These are phyloP conservation scores for Acyrthosiphon pisum DNA, from an alignment of 1,140 invertebrate genomes.

Conservation along the genomic window DNA sequence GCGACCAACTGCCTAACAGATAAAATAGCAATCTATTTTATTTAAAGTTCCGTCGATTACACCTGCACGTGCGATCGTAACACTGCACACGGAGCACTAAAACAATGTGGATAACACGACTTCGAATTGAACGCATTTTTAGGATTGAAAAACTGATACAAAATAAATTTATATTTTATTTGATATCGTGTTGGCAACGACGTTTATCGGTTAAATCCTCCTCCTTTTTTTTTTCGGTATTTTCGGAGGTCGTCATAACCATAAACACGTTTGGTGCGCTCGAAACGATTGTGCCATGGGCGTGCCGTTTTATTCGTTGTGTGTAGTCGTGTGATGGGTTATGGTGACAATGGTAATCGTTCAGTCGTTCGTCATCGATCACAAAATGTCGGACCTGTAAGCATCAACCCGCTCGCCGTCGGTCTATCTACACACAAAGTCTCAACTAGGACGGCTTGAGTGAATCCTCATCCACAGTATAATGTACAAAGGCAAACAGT, in stretches of 20 bases:
- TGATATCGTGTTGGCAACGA: not conserved
- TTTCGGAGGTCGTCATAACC: no score
- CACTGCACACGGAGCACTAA: not conserved
- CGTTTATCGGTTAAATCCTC: not conserved
- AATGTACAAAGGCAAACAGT: not conserved
- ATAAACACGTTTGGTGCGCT: no score
- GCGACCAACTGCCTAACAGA: not conserved
- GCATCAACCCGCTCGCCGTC: not conserved
- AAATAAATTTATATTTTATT: constrained; percentile 3
- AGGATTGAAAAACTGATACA: not conserved
- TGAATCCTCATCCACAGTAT: not conserved
- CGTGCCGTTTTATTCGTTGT: not conserved
- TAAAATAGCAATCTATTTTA: not conserved
- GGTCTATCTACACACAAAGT: not conserved
- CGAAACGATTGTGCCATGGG: not conserved
- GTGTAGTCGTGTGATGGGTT: not conserved
- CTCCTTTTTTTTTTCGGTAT: not conserved
- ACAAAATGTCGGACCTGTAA: not conserved
- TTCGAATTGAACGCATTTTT: not conserved
- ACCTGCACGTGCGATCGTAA: not conserved
- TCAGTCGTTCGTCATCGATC: not conserved
- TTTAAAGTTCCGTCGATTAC: not conserved
- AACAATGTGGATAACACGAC: not conserved
- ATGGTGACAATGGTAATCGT: not conserved
- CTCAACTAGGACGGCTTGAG: not conserved